Base-by-base conservation (phyloP, 2,113 vertebrate species). In the Odocoileus hemionus region DNA sequence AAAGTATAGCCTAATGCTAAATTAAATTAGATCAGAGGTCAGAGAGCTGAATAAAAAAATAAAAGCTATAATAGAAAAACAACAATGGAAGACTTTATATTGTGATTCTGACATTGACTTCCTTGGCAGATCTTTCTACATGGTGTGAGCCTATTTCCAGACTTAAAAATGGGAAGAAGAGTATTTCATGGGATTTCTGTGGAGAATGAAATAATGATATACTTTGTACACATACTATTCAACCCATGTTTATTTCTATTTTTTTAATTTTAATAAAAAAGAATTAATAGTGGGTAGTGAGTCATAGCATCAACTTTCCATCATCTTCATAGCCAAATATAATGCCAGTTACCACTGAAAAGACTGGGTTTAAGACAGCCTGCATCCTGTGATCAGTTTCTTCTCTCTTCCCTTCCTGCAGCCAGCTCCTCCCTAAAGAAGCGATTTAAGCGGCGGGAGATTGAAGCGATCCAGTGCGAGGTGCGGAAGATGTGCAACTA, bases 391-490 rank as follows among this genome's bases (percentile, higher is more conserved):
- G 21, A 67, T 97, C 93, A 97, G 2, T 52, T 6, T 93, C 4
- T 98, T 89, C 54, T 98, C 79, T 98, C n/a, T 96, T 60, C 21
- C 82, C 98, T 91, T 64, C 88, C 96, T 84, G 96, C 98, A 98
- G 99, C 98, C 95, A 98, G 98, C 96, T 98, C 99, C 96, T 99
- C 99, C 23, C 97, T 99, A 96, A 99, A 99, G 96, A 99, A 99
- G 98, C 98, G 99, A 79, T 99, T 99, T 98, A 99, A 99, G 97
- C 99, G 99, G 43, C 98, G 99, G 7, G 99, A 99, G 98, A 99
- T 99, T 7, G 99, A 99, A 98, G 99, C 99, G 96, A 99, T 99
- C 98, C 99, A 99, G 98, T 99, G 99, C 5, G 99, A 99, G 79
- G 99, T 99, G 97, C 99, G 99, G 96, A 99, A 99, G 98, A 99